Evolutionary conservation across 2,797 vertebrate genomes (phyloP), one percentile per base, ranked within the genome.

Genomic region (Pipistrellus nathusii): DNA sequence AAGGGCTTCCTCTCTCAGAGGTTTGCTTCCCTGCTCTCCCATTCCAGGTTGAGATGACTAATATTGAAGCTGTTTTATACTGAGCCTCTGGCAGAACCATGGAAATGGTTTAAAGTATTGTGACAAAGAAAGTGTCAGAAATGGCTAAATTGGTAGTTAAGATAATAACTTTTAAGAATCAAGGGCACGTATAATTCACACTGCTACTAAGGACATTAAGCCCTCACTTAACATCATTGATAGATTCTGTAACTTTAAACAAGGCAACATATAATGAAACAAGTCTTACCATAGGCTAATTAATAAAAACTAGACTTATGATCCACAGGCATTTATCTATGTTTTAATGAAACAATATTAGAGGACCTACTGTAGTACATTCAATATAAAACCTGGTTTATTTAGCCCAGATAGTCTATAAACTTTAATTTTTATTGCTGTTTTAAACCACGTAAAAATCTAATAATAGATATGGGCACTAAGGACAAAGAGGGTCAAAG

Each of bases 51-150:
- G 35, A 38, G 12, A 35, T 18, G 17, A 86, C 41, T 23, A 94
- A 64, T 38, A 23, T 0, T 27, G 8, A 90, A 78, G 41, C 27
- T 6, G 46, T 62, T 78, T 88, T 57, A 38, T 59, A 69, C n/a
- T 55, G 10, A 80, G 23, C 14, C 20, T 91, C 41, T 76, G 87
- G 32, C 21, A 78, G 30, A 72, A 23, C 53, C 66, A 71, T 87
- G 35, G 71, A 73, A 89, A 68, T 15, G 35, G 68, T 41, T 80
- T 30, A 64, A 75, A 66, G 68, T 95, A 71, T 57, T 35, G 30
- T 44, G 78, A 73, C 41, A 82, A 78, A 81, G 32, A 94, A 73
- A 44, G 48, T 23, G 53, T 80, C 32, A 92, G 80, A 86, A 78
- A 81, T 46, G 68, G 35, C 9, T 85, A 80, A 73, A 91, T 32